Conservation (phyloP, 2,113 vertebrate species). For the Odocoileus virginianus region DNA sequence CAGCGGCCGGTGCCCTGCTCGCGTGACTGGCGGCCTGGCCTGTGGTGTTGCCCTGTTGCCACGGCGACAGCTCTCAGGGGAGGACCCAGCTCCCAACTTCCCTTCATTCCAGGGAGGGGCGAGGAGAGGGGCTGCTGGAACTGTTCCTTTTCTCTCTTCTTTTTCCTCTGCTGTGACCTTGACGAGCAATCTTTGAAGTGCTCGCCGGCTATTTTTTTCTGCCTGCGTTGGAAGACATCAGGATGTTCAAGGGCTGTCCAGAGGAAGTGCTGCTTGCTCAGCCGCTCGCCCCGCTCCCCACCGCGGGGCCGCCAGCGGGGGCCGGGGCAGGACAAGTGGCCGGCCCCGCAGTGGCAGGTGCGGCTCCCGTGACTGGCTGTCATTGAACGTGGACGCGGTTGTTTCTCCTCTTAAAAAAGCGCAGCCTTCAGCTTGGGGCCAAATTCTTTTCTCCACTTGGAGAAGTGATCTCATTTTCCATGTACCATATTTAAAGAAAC, state of each 20-base stretch:
- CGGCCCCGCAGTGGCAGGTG: slow-evolving; percentile 79
- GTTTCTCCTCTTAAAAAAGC: slow-evolving; percentile 59
- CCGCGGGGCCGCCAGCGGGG: background rate
- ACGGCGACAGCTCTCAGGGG: slow-evolving; percentile 81
- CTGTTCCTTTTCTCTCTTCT: slow-evolving; percentile 62
- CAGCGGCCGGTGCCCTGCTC: slow-evolving; percentile 82
- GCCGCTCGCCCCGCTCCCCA: slow-evolving; percentile 39
- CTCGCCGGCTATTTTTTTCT: slow-evolving; percentile 78
- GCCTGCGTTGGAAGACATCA: slow-evolving; percentile 74
- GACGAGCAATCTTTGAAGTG: slow-evolving; percentile 85
- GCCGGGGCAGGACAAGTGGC: accelerated
- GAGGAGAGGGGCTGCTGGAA: slow-evolving; percentile 75
- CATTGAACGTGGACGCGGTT: slow-evolving; percentile 76
- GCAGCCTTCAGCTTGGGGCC: slow-evolving; percentile 68
- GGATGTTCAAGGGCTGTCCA: slow-evolving; percentile 73
- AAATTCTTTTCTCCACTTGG: slow-evolving; percentile 69
- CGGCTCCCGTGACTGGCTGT: slow-evolving; percentile 80
- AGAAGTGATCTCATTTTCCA: slow-evolving; percentile 78
- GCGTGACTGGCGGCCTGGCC: slow-evolving; percentile 85
- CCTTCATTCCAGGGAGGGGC: slow-evolving; percentile 80
- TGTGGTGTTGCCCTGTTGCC: slow-evolving; percentile 79
- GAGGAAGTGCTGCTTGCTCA: slow-evolving; percentile 74
- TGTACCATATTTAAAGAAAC: slow-evolving; percentile 63
- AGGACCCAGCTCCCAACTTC: slow-evolving; percentile 74
- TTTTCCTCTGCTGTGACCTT: slow-evolving; percentile 82